phyloP scores from a whole-genome alignment of 2,113 vertebrate genomes.

The Lamprotornis superbus region DNA sequence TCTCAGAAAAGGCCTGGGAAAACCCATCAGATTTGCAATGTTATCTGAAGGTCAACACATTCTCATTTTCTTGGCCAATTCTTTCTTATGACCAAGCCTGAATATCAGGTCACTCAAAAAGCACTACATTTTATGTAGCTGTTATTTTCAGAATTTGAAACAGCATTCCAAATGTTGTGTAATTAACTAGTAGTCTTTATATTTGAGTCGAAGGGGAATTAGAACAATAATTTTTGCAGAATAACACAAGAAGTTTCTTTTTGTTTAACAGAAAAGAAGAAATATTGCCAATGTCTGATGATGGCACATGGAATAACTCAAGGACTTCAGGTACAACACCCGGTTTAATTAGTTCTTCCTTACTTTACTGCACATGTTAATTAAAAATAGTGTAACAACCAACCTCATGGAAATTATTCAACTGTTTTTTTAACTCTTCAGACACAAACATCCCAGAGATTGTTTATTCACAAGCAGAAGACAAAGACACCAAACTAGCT shows the following conservation, averaged over 20 bases:
- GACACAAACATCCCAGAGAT: slow-evolving; percentile 71
- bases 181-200: not conserved
- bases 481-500: slow-evolving; percentile 48
- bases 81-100: slow-evolving; percentile 1
- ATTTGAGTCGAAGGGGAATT: not conserved
- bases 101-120: not conserved
- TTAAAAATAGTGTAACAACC: slow-evolving; percentile 17
- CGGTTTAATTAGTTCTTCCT: slow-evolving; percentile 40
- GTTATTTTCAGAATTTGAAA: slow-evolving; percentile 5
- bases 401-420: not conserved
- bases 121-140: not conserved
- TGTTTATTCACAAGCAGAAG: slow-evolving; percentile 69
- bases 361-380: slow-evolving; percentile 26
- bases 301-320: slow-evolving; percentile 65
- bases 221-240: slow-evolving; percentile 23
- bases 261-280: slow-evolving; percentile 79
- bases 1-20: slow-evolving; percentile 31
- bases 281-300: slow-evolving; percentile 39
- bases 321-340: slow-evolving; percentile 68
- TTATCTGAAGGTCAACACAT: slow-evolving; percentile 35
- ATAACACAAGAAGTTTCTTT: slow-evolving; percentile 45
- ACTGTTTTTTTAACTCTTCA: slow-evolving; percentile 67
- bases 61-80: slow-evolving; percentile 13
- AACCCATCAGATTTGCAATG: slow-evolving; percentile 32
- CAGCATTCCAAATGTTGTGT: not conserved